A percentile compares a stretch with the other conserved stretches of the same genome.
phyloP scores from a whole-genome alignment of 35 echinoderm and acorn worm species.

The Strongylocentrotus purpuratus region DNA sequence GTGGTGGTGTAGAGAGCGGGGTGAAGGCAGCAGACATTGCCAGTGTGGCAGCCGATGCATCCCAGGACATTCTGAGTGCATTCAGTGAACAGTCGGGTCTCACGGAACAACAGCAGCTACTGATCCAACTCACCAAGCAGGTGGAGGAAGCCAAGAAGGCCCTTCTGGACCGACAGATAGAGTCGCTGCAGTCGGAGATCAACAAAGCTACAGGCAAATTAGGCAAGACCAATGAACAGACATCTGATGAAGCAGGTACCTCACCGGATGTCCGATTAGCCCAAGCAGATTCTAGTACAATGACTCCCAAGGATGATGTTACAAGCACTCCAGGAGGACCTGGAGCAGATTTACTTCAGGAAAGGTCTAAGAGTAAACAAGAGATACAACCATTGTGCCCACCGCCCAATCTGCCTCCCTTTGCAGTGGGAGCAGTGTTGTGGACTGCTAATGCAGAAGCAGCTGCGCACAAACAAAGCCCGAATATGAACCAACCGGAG shows the following conservation, averaged over 20 bases:
- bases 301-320: conserved; percentile 53
- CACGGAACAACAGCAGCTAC: conserved; percentile 86
- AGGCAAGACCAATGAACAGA: neutral
- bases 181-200: conserved; percentile 89
- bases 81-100: conserved; percentile 72
- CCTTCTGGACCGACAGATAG: conserved; percentile 90
- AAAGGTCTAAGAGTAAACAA: neutral
- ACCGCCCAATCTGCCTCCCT: conserved; percentile 27
- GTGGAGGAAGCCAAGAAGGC: conserved; percentile 98
- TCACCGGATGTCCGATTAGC: conserved; percentile 58
- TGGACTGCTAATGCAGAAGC: neutral
- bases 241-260: neutral
- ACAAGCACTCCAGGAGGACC: neutral
- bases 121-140: conserved; percentile 86
- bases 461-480: neutral
- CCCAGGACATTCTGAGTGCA: conserved; percentile 74
- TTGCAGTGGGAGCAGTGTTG: neutral
- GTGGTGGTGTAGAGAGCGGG: neutral
- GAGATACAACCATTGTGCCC: neutral
- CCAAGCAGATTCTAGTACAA: conserved; percentile 68
- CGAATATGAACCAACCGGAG: neutral
- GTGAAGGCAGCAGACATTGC: conserved; percentile 78
- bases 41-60: conserved; percentile 72
- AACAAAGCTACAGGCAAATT: conserved; percentile 77
- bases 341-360: neutral